These are phyloP conservation scores for Oxygymnocypris stewartii DNA, from an alignment of 2,113 vertebrate species.

Conservation along the genomic window DNA sequence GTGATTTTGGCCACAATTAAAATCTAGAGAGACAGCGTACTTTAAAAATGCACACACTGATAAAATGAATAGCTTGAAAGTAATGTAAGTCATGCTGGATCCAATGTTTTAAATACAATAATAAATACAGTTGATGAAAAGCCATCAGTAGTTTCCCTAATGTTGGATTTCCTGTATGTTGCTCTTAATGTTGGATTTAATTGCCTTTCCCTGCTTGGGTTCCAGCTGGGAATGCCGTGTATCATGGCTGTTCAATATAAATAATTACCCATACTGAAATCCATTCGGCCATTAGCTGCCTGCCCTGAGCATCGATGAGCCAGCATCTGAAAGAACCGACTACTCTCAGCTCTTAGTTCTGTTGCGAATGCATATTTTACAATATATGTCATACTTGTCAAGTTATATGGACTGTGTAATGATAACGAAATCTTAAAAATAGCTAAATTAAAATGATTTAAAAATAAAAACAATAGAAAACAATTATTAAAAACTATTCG, in stretches of 20 bases:
- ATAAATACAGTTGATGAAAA: too few species aligned
- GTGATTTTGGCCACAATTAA: neutral
- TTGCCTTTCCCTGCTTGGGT: constrained; percentile 15
- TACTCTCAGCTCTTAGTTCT: neutral
- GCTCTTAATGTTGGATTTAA: constrained; percentile 13
- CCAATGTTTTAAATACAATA: neutral
- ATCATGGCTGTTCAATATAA: constrained; percentile 64
- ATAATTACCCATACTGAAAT: constrained; percentile 68
- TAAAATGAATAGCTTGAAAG: neutral
- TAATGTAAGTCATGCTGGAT: neutral
- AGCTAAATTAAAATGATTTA: neutral
- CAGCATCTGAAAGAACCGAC: neutral
- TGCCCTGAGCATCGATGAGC: neutral
- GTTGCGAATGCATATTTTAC: neutral
- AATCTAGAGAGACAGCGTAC: neutral
- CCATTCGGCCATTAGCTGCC: constrained; percentile 65
- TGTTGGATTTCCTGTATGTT: neutral
- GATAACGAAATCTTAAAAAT: neutral
- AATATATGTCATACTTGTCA: neutral
- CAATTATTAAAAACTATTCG: too few species aligned
- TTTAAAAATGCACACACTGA: neutral
- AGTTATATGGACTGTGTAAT: neutral
- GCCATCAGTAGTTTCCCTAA: too few species aligned
- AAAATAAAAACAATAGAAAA: too few species aligned
- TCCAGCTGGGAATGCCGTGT: constrained; percentile 26